phyloP scores from a whole-genome alignment of 2,113 vertebrate genomes.

The Oryzias melastigma region DNA sequence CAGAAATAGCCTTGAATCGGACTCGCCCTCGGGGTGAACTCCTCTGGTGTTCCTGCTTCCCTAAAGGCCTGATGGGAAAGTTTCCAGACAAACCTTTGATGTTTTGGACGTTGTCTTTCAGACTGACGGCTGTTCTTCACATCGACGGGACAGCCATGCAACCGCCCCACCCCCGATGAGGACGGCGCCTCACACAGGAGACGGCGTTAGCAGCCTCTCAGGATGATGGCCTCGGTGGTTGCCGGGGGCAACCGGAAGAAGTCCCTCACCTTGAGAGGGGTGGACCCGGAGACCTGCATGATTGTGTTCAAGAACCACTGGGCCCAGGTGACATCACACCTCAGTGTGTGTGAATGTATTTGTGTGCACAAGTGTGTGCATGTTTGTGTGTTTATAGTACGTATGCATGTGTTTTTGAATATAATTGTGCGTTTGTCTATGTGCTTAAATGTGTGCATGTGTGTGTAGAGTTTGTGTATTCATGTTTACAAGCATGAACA shows the following conservation, averaged over 20 bases:
- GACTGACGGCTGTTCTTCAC: constrained; percentile 3
- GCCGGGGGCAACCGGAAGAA: constrained; percentile 74
- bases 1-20: neutral
- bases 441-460: too few species aligned
- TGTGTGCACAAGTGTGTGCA: too few species aligned
- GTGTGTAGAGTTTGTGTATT: too few species aligned
- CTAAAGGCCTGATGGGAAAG: too few species aligned
- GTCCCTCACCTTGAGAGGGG: constrained; percentile 84
- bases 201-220: constrained; percentile 57
- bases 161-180: constrained; percentile 7
- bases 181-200: neutral
- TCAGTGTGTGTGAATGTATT: constrained; percentile 1
- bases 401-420: too few species aligned
- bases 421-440: too few species aligned
- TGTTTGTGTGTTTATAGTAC: neutral
- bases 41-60: too few species aligned
- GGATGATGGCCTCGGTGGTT: constrained; percentile 85
- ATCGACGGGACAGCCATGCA: constrained; percentile 6
- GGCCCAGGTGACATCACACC: constrained; percentile 74
- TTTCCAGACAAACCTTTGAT: neutral
- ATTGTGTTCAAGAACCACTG: constrained; percentile 98
- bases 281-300: constrained; percentile 97
- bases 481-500: too few species aligned
- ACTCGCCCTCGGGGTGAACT: too few species aligned
- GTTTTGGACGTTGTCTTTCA: constrained; percentile 8